Percentiles rank a stretch among this genome's conserved stretches.
These are phyloP conservation scores for Palythoa grandiflora DNA, from an alignment of 92 coral and sea anemone genomes.

Conservation along the genomic window DNA sequence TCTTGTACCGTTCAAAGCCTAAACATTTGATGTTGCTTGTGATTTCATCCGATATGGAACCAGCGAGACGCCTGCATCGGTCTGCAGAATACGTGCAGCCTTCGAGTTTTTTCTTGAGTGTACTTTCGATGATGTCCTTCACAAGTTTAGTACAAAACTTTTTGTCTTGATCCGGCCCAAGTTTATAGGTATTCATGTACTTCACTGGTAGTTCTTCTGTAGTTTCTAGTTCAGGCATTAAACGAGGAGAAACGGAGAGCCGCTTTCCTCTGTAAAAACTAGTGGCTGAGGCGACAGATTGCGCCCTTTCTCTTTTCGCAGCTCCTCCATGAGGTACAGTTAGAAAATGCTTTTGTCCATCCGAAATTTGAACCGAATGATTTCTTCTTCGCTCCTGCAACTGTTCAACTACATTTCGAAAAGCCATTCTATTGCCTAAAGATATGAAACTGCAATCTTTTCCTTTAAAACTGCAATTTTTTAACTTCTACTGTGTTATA, in stretches of 20 bases:
- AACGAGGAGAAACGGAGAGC: neutral
- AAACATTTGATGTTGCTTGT: constrained; percentile 78
- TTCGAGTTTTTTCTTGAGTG: constrained; percentile 69
- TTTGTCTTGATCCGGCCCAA: constrained; percentile 71
- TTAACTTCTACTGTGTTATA: too few relatives aligned
- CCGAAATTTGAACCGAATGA: neutral
- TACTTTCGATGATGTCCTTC: constrained; percentile 70
- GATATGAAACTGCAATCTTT: too few relatives aligned
- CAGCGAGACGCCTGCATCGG: constrained; percentile 67
- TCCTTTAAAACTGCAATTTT: neutral
- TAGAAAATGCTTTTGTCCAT: neutral
- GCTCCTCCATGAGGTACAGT: neutral
- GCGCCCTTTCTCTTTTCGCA: neutral
- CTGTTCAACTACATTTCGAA: neutral
- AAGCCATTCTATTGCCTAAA: too few relatives aligned
- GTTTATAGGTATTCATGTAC: constrained; percentile 83
- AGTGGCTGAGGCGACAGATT: constrained; percentile 8
- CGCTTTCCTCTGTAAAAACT: neutral
- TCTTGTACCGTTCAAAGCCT: constrained; percentile 88
- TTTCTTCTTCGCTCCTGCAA: neutral
- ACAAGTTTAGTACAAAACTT: constrained; percentile 80
- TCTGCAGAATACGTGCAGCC: constrained; percentile 75
- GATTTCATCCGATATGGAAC: constrained; percentile 82
- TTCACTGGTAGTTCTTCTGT: constrained; percentile 3
- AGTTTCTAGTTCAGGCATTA: neutral